These are phyloP conservation scores for Drosophila prostipennis DNA, from an alignment of 2,888 invertebrate genomes.

Conservation along the genomic window DNA sequence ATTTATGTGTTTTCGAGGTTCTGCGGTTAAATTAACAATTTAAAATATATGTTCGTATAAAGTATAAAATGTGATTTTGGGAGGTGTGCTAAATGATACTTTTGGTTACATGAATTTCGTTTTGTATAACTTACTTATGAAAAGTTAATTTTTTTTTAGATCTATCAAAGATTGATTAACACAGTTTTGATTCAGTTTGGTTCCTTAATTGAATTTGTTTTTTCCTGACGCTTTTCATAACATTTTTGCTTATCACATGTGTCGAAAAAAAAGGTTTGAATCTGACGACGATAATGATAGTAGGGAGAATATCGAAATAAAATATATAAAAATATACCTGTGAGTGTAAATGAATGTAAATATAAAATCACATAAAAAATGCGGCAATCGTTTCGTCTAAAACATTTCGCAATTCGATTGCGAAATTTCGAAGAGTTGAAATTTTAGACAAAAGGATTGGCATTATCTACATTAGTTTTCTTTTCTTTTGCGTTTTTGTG, in stretches of 20 bases:
- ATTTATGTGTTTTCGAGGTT: constrained; percentile 20
- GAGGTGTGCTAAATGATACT: constrained; percentile 14
- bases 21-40: constrained; percentile 22
- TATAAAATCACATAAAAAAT: constrained; percentile 67
- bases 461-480: constrained; percentile 75
- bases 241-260: constrained; percentile 75
- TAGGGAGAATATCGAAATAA: constrained; percentile 38
- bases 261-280: constrained; percentile 41
- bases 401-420: constrained; percentile 63
- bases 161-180: constrained; percentile 43
- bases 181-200: constrained; percentile 32
- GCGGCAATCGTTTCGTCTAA: constrained; percentile 82
- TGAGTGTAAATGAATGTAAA: constrained; percentile 40
- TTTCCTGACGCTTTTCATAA: constrained; percentile 35
- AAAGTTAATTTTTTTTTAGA: constrained; percentile 24
- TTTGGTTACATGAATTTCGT: constrained; percentile 15
- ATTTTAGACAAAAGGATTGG: constrained; percentile 83
- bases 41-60: constrained; percentile 23
- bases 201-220: constrained; percentile 17
- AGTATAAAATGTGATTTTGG: constrained; percentile 12
- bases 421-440: constrained; percentile 63
- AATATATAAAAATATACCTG: constrained; percentile 37
- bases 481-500: constrained; percentile 34
- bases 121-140: constrained; percentile 24
- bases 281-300: constrained; percentile 41